A percentile compares a stretch with the other conserved stretches of the same genome.
Evolutionary conservation across 2,797 vertebrate species (phyloP).

Genomic region (Sebastes goodei): DNA sequence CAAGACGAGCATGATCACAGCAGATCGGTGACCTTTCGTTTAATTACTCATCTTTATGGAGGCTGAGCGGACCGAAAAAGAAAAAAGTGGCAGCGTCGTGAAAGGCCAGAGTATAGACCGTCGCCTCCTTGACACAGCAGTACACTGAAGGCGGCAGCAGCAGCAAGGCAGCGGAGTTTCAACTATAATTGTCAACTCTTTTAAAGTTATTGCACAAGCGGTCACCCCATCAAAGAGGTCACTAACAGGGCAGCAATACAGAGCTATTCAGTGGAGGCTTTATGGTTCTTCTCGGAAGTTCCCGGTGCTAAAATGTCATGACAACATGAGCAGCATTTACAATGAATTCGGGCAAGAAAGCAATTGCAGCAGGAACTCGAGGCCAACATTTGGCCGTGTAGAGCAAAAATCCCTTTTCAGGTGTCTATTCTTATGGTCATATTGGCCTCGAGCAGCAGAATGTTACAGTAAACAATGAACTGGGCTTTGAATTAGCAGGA

Average conservation of each 20-base stretch:
- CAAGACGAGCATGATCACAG: not conserved
- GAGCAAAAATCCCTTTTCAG: not conserved
- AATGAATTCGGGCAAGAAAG: not conserved
- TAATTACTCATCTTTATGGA: conserved; percentile 26
- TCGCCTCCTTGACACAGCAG: not conserved
- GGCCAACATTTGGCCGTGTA: not conserved
- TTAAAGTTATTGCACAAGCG: conserved; percentile 16
- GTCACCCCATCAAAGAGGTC: conserved; percentile 19
- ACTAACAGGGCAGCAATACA: not conserved
- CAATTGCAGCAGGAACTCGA: not conserved
- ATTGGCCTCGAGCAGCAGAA: not conserved
- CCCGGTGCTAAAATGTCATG: conserved; percentile 45
- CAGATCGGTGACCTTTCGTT: conserved; percentile 22
- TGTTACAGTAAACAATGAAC: not conserved
- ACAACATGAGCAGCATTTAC: conserved; percentile 42
- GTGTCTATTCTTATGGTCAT: not conserved
- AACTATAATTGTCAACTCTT: conserved; percentile 11
- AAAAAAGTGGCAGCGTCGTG: not conserved
- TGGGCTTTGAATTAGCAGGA: not conserved
- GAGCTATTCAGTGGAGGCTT: not conserved
- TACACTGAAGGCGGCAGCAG: not conserved
- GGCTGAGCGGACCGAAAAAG: not conserved
- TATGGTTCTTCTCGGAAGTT: conserved; percentile 9
- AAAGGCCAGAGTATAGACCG: conserved; percentile 1
- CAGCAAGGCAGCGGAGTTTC: not conserved